Evolutionary conservation across 2,797 vertebrate genomes (phyloP), one percentile per base, ranked within the genome.

Genomic region (Notoglanidium macrostoma): DNA sequence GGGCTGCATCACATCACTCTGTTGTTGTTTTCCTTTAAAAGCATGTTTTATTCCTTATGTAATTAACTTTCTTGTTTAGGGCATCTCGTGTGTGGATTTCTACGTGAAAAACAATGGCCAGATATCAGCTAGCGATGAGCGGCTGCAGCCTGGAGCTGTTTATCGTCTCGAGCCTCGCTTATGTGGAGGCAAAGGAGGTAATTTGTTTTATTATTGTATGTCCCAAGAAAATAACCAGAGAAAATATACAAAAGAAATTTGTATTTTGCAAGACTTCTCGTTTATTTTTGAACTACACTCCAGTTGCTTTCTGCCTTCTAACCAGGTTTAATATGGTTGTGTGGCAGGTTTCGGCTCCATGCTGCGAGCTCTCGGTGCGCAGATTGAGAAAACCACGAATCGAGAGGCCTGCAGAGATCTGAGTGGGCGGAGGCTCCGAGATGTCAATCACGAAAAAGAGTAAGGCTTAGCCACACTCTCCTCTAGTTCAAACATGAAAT

Each of bases 371-470:
- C 96, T 99, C 0, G 98, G 98, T 5, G 98, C 98, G 70, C 98
- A 99, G 93, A 99, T 99, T 29, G 98, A 99, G 92, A 99, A 99
- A 94, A 99, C 98, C 0, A 99, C 98, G 0, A 99, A 99, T 82
- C 95, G 98, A 0, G 98, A 99, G 92, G 98, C 98, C 0, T 99
- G 98, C 88, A 94, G 98, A 78, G 98, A 99, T 54, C 96, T 99
- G 91, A 99, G 98, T 2, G 98, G 98, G 0, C 95, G 98, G 3
- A 95, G 98, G 9, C 96, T 99, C 7, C 90, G 98, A 68, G 98
- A 99, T 57, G 98, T 99, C 89, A 99, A 99, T 90, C 98, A 99
- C 0, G 98, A 99, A 92, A 99, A 99, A 93, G 97, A 98, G 98
- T 65, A 0, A 73, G 83, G 1, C 54, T 57, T 1, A 5, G 40